Evolutionary conservation across 2,113 vertebrate species (phyloP).

Genomic region (Pica pica): DNA sequence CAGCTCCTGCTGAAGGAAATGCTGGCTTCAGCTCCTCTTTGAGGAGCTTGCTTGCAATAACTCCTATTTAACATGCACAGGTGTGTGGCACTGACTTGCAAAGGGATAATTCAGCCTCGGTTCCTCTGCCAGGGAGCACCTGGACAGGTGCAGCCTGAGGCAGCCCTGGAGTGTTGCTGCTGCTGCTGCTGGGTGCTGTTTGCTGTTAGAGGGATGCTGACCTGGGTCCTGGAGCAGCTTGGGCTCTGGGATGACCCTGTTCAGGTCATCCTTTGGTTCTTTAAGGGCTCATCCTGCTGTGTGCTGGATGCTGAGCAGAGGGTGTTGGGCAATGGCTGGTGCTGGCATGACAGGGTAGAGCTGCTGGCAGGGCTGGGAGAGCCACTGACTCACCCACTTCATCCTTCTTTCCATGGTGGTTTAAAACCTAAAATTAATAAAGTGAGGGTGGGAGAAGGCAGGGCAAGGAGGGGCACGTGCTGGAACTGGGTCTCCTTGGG

Average conservation of each 20-base stretch:
- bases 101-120: accelerated
- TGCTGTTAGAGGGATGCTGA: not conserved
- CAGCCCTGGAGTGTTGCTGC: not conserved
- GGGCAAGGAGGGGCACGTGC: not conserved
- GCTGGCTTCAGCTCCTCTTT: not conserved
- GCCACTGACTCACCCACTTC: not conserved
- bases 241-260: not conserved
- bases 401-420: not conserved
- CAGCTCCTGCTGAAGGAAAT: not conserved
- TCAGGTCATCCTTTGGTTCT: not conserved
- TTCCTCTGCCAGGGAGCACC: not conserved
- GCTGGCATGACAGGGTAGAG: accelerated
- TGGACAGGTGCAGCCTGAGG: not conserved
- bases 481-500: accelerated
- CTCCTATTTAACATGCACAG: accelerated
- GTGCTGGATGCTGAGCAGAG: not conserved
- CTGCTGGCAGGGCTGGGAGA: not conserved
- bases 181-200: not conserved
- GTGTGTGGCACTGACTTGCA: not conserved
- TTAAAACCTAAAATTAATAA: not conserved
- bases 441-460: not conserved
- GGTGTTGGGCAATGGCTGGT: not conserved
- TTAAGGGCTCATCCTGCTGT: not conserved
- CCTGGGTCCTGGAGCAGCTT: not conserved
- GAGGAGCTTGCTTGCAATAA: not conserved